These are phyloP conservation scores for Yponomeuta plumbellus DNA, from an alignment of 2,888 invertebrate species.

Conservation along the genomic window DNA sequence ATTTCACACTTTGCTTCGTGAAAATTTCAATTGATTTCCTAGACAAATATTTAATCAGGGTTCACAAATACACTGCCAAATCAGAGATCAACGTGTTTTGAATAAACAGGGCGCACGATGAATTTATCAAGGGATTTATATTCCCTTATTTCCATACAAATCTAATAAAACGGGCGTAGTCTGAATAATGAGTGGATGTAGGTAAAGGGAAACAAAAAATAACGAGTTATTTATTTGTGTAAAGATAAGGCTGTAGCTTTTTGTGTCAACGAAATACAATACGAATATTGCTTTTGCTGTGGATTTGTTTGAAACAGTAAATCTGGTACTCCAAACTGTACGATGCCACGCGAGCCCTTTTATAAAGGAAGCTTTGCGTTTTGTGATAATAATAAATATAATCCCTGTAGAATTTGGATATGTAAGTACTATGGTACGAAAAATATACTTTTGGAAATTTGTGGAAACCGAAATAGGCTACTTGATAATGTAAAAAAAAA, in stretches of 20 bases:
- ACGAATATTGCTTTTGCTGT: background rate
- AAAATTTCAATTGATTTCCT: constrained; percentile 17
- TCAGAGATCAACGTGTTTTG: constrained; percentile 38
- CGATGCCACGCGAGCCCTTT: no score
- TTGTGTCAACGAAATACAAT: constrained; percentile 30
- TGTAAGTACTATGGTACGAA: no score
- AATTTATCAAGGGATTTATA: constrained; percentile 42
- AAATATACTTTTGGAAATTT: no score
- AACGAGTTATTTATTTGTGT: constrained; percentile 41
- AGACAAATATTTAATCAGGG: constrained; percentile 29
- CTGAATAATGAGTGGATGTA: constrained; percentile 46
- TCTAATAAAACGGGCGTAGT: constrained; percentile 53
- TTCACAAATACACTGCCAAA: constrained; percentile 23
- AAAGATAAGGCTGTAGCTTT: constrained; percentile 32
- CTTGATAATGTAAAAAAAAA: no score
- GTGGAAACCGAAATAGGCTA: no score
- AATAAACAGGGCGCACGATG: constrained; percentile 44
- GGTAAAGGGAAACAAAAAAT: constrained; percentile 36
- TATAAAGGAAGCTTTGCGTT: no score
- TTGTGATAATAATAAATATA: no score
- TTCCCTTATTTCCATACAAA: constrained; percentile 54
- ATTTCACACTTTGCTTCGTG: background rate
- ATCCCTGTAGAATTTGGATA: no score
- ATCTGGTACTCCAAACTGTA: no score
- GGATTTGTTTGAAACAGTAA: background rate